Evolutionary conservation across 2,888 invertebrate genomes (phyloP), one percentile per base, ranked within the genome.

Genomic region (Sympetrum striolatum): DNA sequence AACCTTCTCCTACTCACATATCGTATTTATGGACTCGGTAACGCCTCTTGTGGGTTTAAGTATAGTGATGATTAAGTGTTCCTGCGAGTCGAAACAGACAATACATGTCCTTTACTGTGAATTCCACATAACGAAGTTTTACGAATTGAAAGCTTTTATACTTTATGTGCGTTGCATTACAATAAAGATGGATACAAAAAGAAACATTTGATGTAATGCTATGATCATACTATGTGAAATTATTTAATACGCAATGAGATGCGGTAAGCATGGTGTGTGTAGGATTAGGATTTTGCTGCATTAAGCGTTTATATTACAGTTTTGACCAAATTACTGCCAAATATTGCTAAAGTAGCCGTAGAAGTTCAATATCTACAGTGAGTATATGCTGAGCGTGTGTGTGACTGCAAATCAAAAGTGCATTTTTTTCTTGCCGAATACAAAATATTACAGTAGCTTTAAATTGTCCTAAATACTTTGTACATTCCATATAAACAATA

Each of bases 221-320:
- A 86, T 60, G 53, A 60, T 37, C 64, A 35, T 60, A 37, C 86
- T 86, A 86, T 37, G 86, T 86, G 86, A 86, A 3, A 37, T 44
- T 64, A 86, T 37, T 86, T 31, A 37, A 58, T 37, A 86, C 86
- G 86, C 86, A 60, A 86, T 35, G 37, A 58, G 64, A 86, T 86
- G 86, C 86, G 60, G 64, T 14, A 86, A 86, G 86, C 86, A 37
- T 86, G 86, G 86, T 86, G 86, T 86, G 86, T 86, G 60, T 37
- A 86, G 86, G 86, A 60, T 31, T 37, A 86, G 86, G 86, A 58
- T 58, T 31, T 60, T 25, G 86, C 86, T 64, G 86, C 86, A 86
- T 64, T 12, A 86, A 86, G 86, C 86, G 60, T 86, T 37, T n/a
- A 86, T 18, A 25, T 37, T 60, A 86, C 37, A 60, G 12, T 37